Evolutionary conservation across 37 sponge, comb jelly and placozoan species (phyloP), one percentile per base, ranked within the genome.

Genomic region (Oopsacas minuta): DNA sequence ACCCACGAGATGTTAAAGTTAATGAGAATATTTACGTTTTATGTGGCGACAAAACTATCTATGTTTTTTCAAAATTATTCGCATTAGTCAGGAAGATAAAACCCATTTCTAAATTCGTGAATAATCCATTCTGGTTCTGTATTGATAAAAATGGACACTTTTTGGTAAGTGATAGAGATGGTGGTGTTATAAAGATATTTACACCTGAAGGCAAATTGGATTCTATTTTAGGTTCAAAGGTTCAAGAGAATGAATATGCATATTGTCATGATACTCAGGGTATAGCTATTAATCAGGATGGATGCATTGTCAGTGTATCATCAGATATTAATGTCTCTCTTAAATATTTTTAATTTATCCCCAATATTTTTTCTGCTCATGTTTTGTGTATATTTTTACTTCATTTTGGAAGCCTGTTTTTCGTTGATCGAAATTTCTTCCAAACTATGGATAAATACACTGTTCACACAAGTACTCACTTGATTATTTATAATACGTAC

Each of bases 1-100:
- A 61, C 30, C 75, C 75, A 61, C 75, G 75, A 61, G 30, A 61
- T 61, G 30, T 61, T n/a, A 61, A 61, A 34, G 30, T 61, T n/a
- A 61, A 34, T 3, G 75, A 61, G 7, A 61, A 61, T 34, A 5
- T 61, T 5, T 61, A 32, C 22, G 30, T 61, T 61, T 34, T 61
- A 7, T 61, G 30, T 61, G 75, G 28, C 5, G 22, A n/a, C 28
- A 61, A 61, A 25, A 61, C 22, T n/a, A 3, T 61, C 22, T 61
- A n/a, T 34, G 22, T 61, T 32, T 20, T 61, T 25, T 61, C 75
- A 7, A 61, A 61, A 20, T 12, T 3, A 12, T 25, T 25, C 28
- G 22, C 22, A 61, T n/a, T 61, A 25, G 28, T 61, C 7, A 25
- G 28, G 28, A 61, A 12, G 28, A 61, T 61, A 7, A 7, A 5